Evolutionary conservation across 2,888 invertebrate genomes (phyloP).

Genomic region (Epinotia ramella): DNA sequence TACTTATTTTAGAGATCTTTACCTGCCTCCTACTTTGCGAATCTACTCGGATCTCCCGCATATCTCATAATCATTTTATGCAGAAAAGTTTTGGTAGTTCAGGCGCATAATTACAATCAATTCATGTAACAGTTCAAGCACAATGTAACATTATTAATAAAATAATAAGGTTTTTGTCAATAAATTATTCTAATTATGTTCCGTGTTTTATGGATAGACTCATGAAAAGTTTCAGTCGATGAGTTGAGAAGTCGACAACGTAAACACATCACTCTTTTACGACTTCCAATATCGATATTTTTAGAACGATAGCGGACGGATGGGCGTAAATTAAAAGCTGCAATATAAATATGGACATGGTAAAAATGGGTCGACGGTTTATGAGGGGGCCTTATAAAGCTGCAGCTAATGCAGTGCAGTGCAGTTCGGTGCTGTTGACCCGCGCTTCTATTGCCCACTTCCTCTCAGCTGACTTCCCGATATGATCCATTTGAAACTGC

Average conservation of each 20-base stretch:
- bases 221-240: conserved; percentile 15
- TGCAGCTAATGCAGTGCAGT: conserved; percentile 2
- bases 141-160: no score
- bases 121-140: no score
- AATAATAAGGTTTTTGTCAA: no score
- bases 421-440: conserved; percentile 30
- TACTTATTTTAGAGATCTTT: background rate
- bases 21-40: background rate
- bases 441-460: conserved; percentile 37
- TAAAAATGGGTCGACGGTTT: conserved; percentile 38
- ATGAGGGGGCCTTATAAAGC: conserved; percentile 22
- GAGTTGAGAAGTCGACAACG: conserved; percentile 16
- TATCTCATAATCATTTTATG: no score
- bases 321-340: conserved; percentile 20
- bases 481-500: conserved; percentile 1
- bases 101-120: no score
- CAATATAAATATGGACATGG: conserved; percentile 18
- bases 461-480: conserved; percentile 17
- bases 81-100: no score
- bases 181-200: background rate
- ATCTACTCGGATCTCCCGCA: background rate
- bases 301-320: conserved; percentile 33
- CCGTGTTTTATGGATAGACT: background rate
- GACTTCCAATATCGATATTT: conserved; percentile 41
- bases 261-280: conserved; percentile 42